Conservation (phyloP, 2,888 invertebrate genomes). For the Fissipunctia ypsillon region DNA sequence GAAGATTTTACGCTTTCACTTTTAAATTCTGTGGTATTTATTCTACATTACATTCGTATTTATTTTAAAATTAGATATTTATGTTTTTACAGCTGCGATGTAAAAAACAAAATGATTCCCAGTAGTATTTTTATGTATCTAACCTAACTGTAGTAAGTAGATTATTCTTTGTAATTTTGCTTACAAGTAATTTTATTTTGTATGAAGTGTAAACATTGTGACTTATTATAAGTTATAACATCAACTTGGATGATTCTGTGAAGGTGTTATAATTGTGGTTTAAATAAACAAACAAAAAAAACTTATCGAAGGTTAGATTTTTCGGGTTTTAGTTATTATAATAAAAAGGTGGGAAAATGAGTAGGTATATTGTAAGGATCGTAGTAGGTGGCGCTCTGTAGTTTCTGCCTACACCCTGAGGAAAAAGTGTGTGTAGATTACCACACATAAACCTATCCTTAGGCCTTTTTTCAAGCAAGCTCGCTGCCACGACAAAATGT, state of each 20-base stretch:
- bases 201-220: too few relatives aligned
- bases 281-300: too few relatives aligned
- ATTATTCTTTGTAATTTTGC: too few relatives aligned
- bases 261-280: too few relatives aligned
- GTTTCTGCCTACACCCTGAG: background rate
- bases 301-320: background rate
- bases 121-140: background rate
- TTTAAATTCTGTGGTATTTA: background rate
- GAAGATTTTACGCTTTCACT: background rate
- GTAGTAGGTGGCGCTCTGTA: background rate
- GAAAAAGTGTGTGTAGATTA: background rate
- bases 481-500: slow-evolving; percentile 26
- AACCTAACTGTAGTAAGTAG: too few relatives aligned
- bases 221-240: too few relatives aligned
- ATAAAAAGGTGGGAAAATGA: background rate
- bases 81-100: background rate
- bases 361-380: background rate
- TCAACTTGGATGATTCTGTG: too few relatives aligned
- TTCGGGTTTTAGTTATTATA: background rate
- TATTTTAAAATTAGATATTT: background rate
- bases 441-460: too few relatives aligned
- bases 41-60: background rate
- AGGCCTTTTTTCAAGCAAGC: too few relatives aligned
- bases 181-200: too few relatives aligned
- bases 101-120: background rate